A percentile compares a stretch with the other conserved stretches of the same genome.
phyloP scores from a whole-genome alignment of 2,797 vertebrate species.

The Acanthurus leucopareius region DNA sequence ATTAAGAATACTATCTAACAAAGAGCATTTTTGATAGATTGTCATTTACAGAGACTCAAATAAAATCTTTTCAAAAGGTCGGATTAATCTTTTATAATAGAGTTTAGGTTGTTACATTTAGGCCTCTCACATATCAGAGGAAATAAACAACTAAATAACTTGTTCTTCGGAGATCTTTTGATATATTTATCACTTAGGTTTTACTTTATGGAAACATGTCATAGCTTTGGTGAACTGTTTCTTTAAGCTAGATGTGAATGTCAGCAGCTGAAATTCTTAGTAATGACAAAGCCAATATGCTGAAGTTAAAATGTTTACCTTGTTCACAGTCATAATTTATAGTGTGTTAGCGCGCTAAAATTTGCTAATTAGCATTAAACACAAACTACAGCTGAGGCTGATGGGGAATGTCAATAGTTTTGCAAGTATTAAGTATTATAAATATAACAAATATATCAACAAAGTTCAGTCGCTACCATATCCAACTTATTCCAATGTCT shows the following conservation, averaged over 20 bases:
- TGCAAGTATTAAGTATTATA: background rate
- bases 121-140: background rate
- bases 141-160: background rate
- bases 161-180: background rate
- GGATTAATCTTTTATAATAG: too few relatives aligned
- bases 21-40: background rate
- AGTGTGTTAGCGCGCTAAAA: background rate
- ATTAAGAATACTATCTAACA: background rate
- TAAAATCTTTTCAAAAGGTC: background rate
- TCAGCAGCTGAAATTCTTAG: background rate
- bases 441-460: background rate
- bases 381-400: background rate
- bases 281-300: background rate
- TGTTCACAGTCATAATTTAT: background rate
- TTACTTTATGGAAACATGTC: too few relatives aligned
- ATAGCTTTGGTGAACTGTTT: too few relatives aligned
- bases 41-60: too few relatives aligned
- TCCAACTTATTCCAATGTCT: conserved; percentile 5
- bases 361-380: background rate
- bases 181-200: too few relatives aligned
- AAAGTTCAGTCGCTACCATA: background rate
- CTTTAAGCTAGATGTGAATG: background rate
- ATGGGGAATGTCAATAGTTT: background rate
- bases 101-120: too few relatives aligned
- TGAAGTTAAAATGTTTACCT: background rate